These are phyloP conservation scores for Tridacna gigas DNA, from an alignment of 2,888 invertebrate genomes.

Conservation along the genomic window DNA sequence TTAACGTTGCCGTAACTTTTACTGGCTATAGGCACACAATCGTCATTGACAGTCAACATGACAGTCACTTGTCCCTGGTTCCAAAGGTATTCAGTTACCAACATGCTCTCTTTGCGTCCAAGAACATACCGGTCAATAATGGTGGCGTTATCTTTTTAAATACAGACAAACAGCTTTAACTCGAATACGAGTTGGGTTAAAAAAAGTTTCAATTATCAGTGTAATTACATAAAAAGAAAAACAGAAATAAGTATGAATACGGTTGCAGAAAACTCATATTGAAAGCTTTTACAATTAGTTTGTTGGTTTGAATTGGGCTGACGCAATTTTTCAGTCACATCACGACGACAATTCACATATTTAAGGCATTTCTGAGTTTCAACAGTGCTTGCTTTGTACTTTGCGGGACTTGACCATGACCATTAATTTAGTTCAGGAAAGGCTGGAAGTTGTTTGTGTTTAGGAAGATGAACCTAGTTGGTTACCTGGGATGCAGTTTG, in stretches of 20 bases:
- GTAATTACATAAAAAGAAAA: too few relatives aligned
- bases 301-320: not conserved
- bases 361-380: not conserved
- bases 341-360: not conserved
- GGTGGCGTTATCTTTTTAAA: conserved; percentile 11
- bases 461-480: not conserved
- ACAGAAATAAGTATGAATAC: too few relatives aligned
- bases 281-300: not conserved
- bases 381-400: too few relatives aligned
- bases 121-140: not conserved
- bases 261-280: too few relatives aligned
- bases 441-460: not conserved
- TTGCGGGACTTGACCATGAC: too few relatives aligned
- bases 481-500: conserved; percentile 16
- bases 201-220: too few relatives aligned
- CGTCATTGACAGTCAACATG: conserved; percentile 9
- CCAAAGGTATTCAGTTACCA: conserved; percentile 19
- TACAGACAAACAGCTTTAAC: too few relatives aligned
- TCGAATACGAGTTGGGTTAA: too few relatives aligned
- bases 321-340: not conserved
- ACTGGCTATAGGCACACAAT: conserved; percentile 18
- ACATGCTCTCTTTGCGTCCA: conserved; percentile 1
- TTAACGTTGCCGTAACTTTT: conserved; percentile 17
- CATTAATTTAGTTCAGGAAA: too few relatives aligned
- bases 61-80: not conserved